Evolutionary conservation across 2,113 vertebrate species (phyloP), one percentile per base, ranked within the genome.

Genomic region (Tursiops truncatus): DNA sequence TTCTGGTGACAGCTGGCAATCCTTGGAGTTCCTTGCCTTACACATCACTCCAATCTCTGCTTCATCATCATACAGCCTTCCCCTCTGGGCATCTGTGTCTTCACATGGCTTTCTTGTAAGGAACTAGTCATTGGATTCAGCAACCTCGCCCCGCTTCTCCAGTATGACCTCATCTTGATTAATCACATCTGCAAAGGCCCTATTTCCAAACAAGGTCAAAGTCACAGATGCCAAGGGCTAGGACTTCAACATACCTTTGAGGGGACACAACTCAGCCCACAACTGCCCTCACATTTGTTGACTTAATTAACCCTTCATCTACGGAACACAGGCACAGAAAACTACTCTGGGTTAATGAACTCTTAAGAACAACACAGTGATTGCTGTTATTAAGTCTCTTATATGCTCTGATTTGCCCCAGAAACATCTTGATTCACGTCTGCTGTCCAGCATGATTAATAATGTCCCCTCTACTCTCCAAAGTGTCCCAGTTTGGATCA

Each of bases 301-400:
- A 82, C 33, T 10, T 31, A 50, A 38, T 63, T 23, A 73, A 26
- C 50, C n/a, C 20, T 83, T 95, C 93, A 91, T 85, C 63, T 50
- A 74, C 21, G 63, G 91, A 95, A 98, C 82, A 71, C 50, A 62
- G 67, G 36, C 68, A 87, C 50, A 77, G 36, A 83, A 67, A 71
- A 96, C 36, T 18, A 38, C 67, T 20, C 2, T 2, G 1, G n/a
- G 56, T 56, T 62, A 96, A 87, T 6, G 33, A 96, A 97, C 94
- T 4, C 73, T 79, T 94, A 91, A 18, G 33, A 33, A 36, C 2
- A 33, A 36, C 2, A 44, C 3, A n/a, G 88, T 71, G 60, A 79
- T 4, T 28, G 17, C 28, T 47, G n/a, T 9, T 0, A 36, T 3
- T 8, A 31, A 33, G 87, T 83, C 62, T n/a, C 58, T 33, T 12